Conservation (phyloP, 2,113 vertebrate genomes). For the Cathartes aura region DNA sequence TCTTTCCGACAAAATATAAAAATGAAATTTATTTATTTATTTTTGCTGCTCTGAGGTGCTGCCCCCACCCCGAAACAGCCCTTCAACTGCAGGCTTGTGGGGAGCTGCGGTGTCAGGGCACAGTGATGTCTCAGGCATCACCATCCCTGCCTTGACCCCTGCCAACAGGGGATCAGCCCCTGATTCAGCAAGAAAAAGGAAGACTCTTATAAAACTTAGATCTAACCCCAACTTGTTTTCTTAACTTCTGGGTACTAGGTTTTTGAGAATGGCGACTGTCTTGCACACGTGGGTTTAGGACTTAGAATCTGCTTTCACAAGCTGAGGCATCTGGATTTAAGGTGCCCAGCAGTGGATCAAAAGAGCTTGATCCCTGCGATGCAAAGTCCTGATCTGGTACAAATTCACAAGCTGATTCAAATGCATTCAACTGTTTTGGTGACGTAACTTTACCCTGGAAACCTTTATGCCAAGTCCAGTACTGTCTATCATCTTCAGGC, state of each 20-base stretch:
- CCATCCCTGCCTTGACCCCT: background rate
- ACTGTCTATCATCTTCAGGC: background rate
- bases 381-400: background rate
- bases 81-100: fast-evolving
- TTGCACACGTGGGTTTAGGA: background rate
- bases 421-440: background rate
- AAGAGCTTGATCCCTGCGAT: background rate
- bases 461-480: background rate
- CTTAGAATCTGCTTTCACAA: background rate
- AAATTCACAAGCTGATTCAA: background rate
- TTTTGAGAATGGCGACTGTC: background rate
- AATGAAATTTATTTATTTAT: background rate
- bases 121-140: background rate
- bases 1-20: background rate
- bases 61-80: background rate
- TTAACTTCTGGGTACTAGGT: background rate
- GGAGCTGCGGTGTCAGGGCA: background rate
- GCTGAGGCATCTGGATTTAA: background rate
- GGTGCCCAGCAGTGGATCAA: background rate
- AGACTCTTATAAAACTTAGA: background rate
- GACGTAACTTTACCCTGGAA: background rate
- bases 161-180: background rate
- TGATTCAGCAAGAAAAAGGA: background rate
- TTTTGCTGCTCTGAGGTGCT: background rate
- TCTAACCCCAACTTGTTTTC: background rate